These are phyloP conservation scores for Drosophila kuntzei DNA, from an alignment of 2,888 invertebrate species.

Conservation along the genomic window DNA sequence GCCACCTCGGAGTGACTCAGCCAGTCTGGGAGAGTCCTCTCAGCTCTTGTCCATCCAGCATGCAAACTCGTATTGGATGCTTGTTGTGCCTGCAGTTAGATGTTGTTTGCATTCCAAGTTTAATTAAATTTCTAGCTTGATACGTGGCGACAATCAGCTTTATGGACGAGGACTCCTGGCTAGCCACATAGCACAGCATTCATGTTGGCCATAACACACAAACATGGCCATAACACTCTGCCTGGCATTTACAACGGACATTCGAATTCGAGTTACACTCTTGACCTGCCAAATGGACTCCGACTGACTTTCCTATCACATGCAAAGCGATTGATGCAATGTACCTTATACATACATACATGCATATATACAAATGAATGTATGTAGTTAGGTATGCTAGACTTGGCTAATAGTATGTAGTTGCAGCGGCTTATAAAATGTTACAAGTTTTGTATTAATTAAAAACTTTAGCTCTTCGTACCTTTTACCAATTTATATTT, in stretches of 20 bases:
- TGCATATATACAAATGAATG: not conserved
- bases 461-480: conserved; percentile 78
- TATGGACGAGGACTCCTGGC: conserved; percentile 53
- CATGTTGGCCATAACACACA: conserved; percentile 17
- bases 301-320: not conserved
- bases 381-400: conserved; percentile 1
- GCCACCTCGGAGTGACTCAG: conserved; percentile 10
- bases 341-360: not conserved
- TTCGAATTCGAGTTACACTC: conserved; percentile 33
- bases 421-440: conserved; percentile 80
- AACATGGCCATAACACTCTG: conserved; percentile 28
- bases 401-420: conserved; percentile 56
- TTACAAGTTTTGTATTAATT: conserved; percentile 84
- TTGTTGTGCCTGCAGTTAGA: conserved; percentile 34
- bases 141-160: conserved; percentile 59
- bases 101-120: conserved; percentile 50
- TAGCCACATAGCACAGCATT: conserved; percentile 21
- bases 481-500: conserved; percentile 60
- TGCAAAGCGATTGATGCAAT: conserved; percentile 30
- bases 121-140: conserved; percentile 73
- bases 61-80: conserved; percentile 14
- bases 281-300: conserved; percentile 24
- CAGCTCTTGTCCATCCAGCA: conserved; percentile 1
- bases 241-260: conserved; percentile 26
- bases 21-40: conserved; percentile 2